Conservation (phyloP, 2,888 invertebrate genomes). For the Pomacea canaliculata region DNA sequence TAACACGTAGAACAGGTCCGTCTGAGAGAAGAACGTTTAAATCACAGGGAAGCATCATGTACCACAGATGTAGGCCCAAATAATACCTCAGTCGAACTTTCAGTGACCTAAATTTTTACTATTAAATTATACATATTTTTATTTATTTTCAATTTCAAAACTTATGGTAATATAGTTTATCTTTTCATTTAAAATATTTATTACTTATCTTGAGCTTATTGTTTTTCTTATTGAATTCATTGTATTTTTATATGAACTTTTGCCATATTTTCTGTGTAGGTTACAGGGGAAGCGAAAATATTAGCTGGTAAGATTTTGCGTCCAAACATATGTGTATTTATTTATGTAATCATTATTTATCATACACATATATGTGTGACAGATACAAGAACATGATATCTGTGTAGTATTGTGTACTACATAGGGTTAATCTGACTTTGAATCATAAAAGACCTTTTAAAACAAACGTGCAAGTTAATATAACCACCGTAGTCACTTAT, state of each 20-base stretch:
- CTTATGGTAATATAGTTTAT: neutral
- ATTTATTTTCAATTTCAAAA: neutral
- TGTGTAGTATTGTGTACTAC: no score
- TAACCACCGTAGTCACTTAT: no score
- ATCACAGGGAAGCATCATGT: no score
- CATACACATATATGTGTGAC: neutral
- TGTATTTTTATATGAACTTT: conserved; percentile 19
- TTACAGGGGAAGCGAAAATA: conserved; percentile 49
- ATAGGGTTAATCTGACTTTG: no score
- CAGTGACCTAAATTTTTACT: neutral
- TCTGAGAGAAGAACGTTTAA: no score
- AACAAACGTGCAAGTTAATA: no score
- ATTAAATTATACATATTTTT: conserved; percentile 1
- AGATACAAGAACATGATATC: no score
- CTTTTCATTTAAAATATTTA: neutral
- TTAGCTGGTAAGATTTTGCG: conserved; percentile 41
- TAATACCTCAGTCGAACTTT: no score
- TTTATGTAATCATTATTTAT: conserved; percentile 1
- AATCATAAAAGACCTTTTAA: no score
- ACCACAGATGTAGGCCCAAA: no score
- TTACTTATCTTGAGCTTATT: conserved; percentile 9
- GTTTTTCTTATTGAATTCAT: conserved; percentile 7
- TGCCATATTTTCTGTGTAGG: conserved; percentile 37
- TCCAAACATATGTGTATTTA: conserved; percentile 2
- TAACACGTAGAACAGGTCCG: no score